These are phyloP conservation scores for Mesocentrotus franciscanus DNA, from an alignment of 53 echinoderm and acorn worm species.

Conservation along the genomic window DNA sequence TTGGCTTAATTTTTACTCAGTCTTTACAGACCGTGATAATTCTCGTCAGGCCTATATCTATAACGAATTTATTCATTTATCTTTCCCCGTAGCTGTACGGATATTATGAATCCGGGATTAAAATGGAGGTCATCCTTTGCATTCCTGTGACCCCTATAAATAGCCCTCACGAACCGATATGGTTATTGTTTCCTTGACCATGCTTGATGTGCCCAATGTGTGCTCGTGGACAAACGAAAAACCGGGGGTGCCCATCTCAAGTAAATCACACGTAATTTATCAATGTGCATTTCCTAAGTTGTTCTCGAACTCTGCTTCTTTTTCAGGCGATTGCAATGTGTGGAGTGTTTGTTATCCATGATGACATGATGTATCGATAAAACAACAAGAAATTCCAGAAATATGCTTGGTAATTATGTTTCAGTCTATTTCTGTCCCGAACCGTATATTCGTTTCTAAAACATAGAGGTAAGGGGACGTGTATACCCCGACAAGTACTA, in stretches of 20 bases:
- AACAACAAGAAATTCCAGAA: not conserved
- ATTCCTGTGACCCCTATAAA: conserved; percentile 21
- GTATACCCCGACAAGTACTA: not conserved
- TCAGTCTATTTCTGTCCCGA: not conserved
- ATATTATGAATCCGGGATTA: not conserved
- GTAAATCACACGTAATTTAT: not conserved
- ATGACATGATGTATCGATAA: not conserved
- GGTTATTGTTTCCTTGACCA: conserved; percentile 43
- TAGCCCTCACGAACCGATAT: conserved; percentile 19
- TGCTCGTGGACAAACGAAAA: not conserved
- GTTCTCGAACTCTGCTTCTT: not conserved
- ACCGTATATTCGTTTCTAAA: not conserved
- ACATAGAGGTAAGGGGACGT: not conserved
- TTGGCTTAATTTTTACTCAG: no score
- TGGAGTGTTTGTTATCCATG: not conserved
- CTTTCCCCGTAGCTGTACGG: no score
- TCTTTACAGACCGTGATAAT: no score
- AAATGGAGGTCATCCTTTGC: conserved; percentile 21
- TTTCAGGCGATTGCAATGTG: not conserved
- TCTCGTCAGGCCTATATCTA: no score
- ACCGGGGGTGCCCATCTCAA: conserved; percentile 44
- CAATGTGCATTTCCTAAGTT: not conserved
- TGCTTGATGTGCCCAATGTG: not conserved
- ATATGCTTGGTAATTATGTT: not conserved
- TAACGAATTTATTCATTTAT: no score